These are phyloP conservation scores for Botia kubotai DNA, from an alignment of 2,797 vertebrate genomes.

Conservation along the genomic window DNA sequence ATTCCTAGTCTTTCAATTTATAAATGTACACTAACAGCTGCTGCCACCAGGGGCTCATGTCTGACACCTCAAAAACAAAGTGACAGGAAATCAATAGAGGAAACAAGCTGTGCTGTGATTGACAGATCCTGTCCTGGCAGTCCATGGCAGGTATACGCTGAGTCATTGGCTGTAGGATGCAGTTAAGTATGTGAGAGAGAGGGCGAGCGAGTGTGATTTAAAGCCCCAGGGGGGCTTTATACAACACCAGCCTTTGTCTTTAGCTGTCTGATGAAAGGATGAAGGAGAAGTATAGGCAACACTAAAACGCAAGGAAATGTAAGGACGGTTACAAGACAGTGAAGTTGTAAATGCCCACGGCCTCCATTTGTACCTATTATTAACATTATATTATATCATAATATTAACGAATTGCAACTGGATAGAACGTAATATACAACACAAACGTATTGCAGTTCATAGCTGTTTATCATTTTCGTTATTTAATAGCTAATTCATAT, in stretches of 20 bases:
- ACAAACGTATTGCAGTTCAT: no score
- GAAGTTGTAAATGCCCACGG: no score
- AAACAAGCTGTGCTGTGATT: slow-evolving; percentile 23
- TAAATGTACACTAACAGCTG: slow-evolving; percentile 27
- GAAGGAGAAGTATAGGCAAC: background rate
- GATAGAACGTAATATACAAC: no score
- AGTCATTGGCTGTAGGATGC: slow-evolving; percentile 23
- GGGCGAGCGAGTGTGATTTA: slow-evolving; percentile 19
- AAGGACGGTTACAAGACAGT: no score
- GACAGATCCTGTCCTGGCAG: slow-evolving; percentile 34
- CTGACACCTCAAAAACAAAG: slow-evolving; percentile 23
- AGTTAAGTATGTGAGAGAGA: background rate
- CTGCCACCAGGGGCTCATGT: slow-evolving; percentile 18
- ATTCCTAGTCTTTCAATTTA: background rate
- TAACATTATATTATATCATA: no score
- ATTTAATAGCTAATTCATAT: no score
- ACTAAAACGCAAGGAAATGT: no score
- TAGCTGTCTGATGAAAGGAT: background rate
- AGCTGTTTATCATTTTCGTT: no score
- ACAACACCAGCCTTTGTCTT: background rate
- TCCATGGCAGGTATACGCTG: slow-evolving; percentile 14
- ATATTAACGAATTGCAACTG: no score
- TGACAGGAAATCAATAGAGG: slow-evolving; percentile 30
- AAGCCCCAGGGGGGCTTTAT: slow-evolving; percentile 4
- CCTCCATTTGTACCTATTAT: no score